phyloP scores from a whole-genome alignment of 2,797 vertebrate species.

The Gymnothorax javanicus region DNA sequence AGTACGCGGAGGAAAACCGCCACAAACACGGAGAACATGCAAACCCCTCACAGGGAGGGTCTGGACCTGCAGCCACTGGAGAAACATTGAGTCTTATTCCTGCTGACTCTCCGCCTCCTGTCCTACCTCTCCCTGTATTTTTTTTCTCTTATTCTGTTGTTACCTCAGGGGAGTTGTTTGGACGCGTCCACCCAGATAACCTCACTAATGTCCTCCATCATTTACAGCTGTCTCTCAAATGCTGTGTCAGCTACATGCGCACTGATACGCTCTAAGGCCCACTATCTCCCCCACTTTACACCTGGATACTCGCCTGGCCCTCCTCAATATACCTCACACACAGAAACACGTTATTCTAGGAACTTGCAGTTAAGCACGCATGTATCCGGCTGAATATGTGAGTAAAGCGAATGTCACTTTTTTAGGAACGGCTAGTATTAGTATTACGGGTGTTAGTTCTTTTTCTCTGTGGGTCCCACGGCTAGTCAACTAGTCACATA shows the following conservation, averaged over 20 bases:
- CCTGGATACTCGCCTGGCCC: neutral
- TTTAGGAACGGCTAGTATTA: too few species aligned
- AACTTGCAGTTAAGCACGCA: too few species aligned
- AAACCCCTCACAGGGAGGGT: too few species aligned
- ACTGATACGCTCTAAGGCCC: conserved; percentile 44
- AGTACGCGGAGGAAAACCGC: too few species aligned
- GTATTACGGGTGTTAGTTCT: too few species aligned
- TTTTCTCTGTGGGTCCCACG: too few species aligned
- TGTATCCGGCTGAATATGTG: too few species aligned
- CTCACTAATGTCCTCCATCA: conserved; percentile 18
- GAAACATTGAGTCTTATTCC: too few species aligned
- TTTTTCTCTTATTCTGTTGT: conserved; percentile 38
- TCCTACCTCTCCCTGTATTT: conserved; percentile 20
- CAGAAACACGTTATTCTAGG: neutral
- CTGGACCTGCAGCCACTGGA: too few species aligned
- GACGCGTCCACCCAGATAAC: neutral
- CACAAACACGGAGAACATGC: too few species aligned
- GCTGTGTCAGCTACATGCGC: conserved; percentile 37
- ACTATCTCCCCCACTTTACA: conserved; percentile 32
- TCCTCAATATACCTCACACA: neutral
- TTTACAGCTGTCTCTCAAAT: conserved; percentile 16
- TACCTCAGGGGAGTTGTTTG: conserved; percentile 18
- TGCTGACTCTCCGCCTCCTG: conserved; percentile 8
- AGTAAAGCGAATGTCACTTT: too few species aligned
- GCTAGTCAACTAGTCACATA: too few species aligned